These are phyloP conservation scores for Chymomyza amoena DNA, from an alignment of 2,888 invertebrate genomes.

Conservation along the genomic window DNA sequence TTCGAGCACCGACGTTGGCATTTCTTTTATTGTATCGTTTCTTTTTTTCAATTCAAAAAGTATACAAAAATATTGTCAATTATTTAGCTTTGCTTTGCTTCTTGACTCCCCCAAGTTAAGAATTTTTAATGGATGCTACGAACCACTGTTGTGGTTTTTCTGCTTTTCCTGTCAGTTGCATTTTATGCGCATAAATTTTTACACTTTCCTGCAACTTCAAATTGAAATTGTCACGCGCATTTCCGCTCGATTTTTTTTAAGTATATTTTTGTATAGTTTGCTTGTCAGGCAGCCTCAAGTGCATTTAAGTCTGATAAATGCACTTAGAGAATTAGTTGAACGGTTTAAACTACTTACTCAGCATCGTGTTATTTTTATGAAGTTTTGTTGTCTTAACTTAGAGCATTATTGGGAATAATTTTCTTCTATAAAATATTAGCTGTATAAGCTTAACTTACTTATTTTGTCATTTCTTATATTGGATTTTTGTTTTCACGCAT, in stretches of 20 bases:
- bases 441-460: no score
- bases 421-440: no score
- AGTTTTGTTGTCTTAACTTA: no score
- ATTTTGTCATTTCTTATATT: no score
- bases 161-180: background rate
- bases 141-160: background rate
- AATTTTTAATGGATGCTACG: background rate
- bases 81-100: background rate
- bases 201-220: constrained; percentile 8
- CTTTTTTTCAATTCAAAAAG: background rate
- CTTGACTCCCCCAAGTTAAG: background rate
- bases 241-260: constrained; percentile 6
- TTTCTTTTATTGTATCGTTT: constrained; percentile 8
- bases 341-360: no score
- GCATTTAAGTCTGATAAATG: no score
- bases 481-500: no score
- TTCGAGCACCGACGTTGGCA: background rate
- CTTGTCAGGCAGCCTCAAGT: background rate
- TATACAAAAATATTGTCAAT: constrained; percentile 1
- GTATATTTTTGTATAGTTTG: background rate
- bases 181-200: constrained; percentile 7
- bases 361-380: no score
- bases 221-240: constrained; percentile 23
- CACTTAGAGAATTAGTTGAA: background rate
- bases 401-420: no score